Evolutionary conservation across 2,113 vertebrate genomes (phyloP), one percentile per base, ranked within the genome.

Genomic region (Chlorodrepanis virens): DNA sequence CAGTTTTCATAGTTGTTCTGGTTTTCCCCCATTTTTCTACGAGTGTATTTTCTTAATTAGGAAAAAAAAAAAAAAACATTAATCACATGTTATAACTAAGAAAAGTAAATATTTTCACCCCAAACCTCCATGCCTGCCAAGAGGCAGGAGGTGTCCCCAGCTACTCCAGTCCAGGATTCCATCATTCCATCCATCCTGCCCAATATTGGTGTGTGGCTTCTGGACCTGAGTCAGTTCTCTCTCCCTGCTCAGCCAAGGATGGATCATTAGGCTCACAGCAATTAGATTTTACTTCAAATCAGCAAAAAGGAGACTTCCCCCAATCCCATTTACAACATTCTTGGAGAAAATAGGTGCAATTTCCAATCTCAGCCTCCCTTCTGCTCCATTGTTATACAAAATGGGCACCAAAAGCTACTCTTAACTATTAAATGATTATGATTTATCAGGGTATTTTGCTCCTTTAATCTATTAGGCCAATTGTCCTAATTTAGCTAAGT

Each of bases 401-500:
- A 96, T 83, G 88, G 83, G 96, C 90, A 88, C 85, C 83, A 63
- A 87, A 78, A 95, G 92, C 52, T 42, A 70, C 3, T 18, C 64
- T 40, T 33, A 83, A 96, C 88, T 95, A 61, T 53, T 77, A 97
- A 96, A 97, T 87, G 71, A 96, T 87, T 61, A 87, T 86, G 74
- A 95, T 63, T 79, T 93, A 83, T 80, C 64, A 76, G 47, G 29
- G 50, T 93, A 93, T 69, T 84, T 91, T 83, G 60, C 75, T 71
- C 94, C 56, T 90, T 95, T 95, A 86, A 87, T 92, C 93, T 82
- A 93, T 94, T 76, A 61, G 78, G 76, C 63, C 71, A 78, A 80
- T 85, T 94, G 84, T 91, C 86, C 74, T 95, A 89, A 96, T 89
- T 94, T 95, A 93, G 86, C 72, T 52, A 91, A 96, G 72, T 93